phyloP scores from a whole-genome alignment of 2,797 vertebrate genomes.

The Syngnathus rostellatus region DNA sequence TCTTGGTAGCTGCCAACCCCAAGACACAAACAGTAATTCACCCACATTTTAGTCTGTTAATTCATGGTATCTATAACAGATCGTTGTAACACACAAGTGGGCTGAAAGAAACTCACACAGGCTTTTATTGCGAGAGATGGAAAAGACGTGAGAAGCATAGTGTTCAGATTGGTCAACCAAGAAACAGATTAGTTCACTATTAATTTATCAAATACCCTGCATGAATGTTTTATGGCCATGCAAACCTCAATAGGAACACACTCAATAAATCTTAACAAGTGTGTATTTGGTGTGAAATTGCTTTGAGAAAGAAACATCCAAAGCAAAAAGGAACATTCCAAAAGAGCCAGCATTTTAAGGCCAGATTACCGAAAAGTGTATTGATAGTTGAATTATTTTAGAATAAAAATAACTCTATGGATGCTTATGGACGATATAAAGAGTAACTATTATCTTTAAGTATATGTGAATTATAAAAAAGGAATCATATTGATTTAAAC shows the following conservation, averaged over 20 bases:
- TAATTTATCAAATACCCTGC: background rate
- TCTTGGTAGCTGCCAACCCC: constrained; percentile 52
- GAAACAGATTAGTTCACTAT: background rate
- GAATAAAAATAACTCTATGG: background rate
- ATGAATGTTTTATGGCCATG: background rate
- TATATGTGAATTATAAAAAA: background rate
- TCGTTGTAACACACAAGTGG: constrained; percentile 26
- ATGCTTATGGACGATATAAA: background rate
- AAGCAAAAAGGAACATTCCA: background rate
- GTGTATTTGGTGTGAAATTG: background rate
- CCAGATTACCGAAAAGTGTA: background rate
- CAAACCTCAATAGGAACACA: constrained; percentile 1
- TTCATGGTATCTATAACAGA: constrained; percentile 60
- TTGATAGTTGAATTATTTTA: background rate
- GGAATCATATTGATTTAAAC: background rate
- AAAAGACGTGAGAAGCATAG: background rate
- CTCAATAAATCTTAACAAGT: background rate
- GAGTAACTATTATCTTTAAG: too few relatives aligned
- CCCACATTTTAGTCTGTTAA: constrained; percentile 60
- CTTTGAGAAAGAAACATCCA: background rate
- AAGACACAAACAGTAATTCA: constrained; percentile 67
- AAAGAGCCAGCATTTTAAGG: background rate
- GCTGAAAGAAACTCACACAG: constrained; percentile 20
- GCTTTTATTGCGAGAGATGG: constrained; percentile 3
- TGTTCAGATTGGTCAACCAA: background rate